phyloP scores from a whole-genome alignment of 92 coral and sea anemone genomes.

The Actinostola sp. region DNA sequence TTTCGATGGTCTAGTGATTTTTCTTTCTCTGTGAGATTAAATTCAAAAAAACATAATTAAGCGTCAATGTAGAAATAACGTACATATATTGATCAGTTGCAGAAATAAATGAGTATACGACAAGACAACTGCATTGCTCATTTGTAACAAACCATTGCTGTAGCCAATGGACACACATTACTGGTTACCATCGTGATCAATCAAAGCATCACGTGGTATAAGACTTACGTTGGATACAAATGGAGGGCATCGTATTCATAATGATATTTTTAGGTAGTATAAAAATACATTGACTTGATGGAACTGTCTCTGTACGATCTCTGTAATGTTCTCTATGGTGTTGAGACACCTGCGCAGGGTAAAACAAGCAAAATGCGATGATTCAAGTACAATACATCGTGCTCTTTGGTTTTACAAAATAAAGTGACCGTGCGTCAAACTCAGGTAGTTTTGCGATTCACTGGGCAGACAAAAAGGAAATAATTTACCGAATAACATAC shows the following conservation, averaged over 20 bases:
- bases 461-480: not conserved
- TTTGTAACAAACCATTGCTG: too few relatives aligned
- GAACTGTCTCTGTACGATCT: slow-evolving; percentile 89
- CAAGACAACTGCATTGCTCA: not conserved
- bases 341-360: slow-evolving; percentile 90
- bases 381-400: too few relatives aligned
- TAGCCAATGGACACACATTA: too few relatives aligned
- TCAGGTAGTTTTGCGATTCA: too few relatives aligned
- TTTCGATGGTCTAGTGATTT: slow-evolving; percentile 53
- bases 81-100: not conserved
- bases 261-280: too few relatives aligned
- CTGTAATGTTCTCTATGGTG: slow-evolving; percentile 86
- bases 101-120: not conserved
- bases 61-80: not conserved
- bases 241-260: too few relatives aligned
- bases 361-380: too few relatives aligned
- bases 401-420: too few relatives aligned
- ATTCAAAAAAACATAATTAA: not conserved
- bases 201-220: not conserved
- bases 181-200: too few relatives aligned
- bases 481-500: not conserved
- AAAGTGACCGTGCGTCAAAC: too few relatives aligned
- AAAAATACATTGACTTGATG: slow-evolving; percentile 74
- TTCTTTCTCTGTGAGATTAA: slow-evolving; percentile 46
- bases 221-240: slow-evolving; percentile 65